Percentiles rank a stretch among this genome's conserved stretches.
Conservation (phyloP, 2,797 vertebrate species). For the Macroramphosus scolopax region DNA sequence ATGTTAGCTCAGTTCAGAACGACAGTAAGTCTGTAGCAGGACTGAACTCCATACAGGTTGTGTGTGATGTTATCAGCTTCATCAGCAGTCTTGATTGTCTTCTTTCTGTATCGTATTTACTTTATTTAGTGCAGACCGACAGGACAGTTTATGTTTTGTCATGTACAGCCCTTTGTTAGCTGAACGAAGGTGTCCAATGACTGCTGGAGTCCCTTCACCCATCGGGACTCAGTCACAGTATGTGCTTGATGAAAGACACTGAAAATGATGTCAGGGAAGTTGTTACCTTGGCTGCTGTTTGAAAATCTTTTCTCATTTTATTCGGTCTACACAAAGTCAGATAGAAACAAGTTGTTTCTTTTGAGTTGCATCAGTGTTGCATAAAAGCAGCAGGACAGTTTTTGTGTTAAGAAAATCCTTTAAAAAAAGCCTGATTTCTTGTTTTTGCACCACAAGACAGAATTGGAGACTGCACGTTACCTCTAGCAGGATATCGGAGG, state of each 20-base stretch:
- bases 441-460: neutral
- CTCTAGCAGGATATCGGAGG: conserved; percentile 91
- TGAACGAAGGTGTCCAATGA: neutral
- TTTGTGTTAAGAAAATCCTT: too few relatives aligned
- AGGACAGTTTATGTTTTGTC: too few relatives aligned
- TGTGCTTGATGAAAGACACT: neutral
- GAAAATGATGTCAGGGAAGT: neutral
- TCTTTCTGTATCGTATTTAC: too few relatives aligned
- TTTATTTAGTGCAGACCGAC: too few relatives aligned
- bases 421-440: too few relatives aligned
- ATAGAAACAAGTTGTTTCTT: conserved; percentile 1
- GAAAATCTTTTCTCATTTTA: conserved; percentile 1
- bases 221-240: conserved; percentile 36
- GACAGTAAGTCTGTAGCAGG: too few relatives aligned
- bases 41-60: neutral
- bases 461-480: conserved; percentile 54
- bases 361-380: neutral
- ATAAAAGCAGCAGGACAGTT: neutral
- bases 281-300: conserved; percentile 12
- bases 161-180: neutral
- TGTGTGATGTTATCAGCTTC: neutral
- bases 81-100: too few relatives aligned
- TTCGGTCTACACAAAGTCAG: neutral
- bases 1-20: too few relatives aligned
- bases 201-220: neutral